phyloP scores from a whole-genome alignment of 2,113 vertebrate genomes.

The Lathamus discolor region DNA sequence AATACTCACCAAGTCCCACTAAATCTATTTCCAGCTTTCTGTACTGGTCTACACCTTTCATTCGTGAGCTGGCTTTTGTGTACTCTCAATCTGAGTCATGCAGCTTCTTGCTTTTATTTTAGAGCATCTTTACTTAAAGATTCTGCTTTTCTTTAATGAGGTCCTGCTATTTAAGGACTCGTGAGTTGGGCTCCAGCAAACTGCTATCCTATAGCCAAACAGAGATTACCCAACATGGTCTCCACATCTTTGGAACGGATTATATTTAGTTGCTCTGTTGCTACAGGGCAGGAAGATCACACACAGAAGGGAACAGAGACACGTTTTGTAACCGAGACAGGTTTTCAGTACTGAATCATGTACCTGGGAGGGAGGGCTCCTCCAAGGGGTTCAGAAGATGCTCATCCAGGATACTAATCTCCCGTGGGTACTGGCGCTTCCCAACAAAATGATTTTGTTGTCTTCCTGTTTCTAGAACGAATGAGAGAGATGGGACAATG shows the following conservation, averaged over 20 bases:
- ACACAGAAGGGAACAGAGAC: neutral
- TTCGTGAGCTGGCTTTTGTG: neutral
- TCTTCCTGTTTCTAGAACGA: constrained; percentile 42
- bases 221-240: neutral
- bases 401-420: constrained; percentile 50
- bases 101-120: neutral
- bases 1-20: neutral
- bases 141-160: neutral
- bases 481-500: neutral
- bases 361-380: constrained; percentile 85
- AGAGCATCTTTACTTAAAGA: neutral
- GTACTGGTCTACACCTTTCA: neutral
- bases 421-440: constrained; percentile 52
- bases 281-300: neutral
- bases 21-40: neutral
- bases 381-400: constrained; percentile 78
- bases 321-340: neutral
- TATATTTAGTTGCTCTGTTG: neutral
- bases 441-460: constrained; percentile 25
- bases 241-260: neutral
- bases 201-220: neutral
- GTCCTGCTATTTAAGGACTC: neutral
- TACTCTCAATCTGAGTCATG: fast-evolving
- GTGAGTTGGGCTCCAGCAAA: neutral
- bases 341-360: neutral